Evolutionary conservation across 2,888 invertebrate species (phyloP).

Genomic region (Philhelius pedissequus): DNA sequence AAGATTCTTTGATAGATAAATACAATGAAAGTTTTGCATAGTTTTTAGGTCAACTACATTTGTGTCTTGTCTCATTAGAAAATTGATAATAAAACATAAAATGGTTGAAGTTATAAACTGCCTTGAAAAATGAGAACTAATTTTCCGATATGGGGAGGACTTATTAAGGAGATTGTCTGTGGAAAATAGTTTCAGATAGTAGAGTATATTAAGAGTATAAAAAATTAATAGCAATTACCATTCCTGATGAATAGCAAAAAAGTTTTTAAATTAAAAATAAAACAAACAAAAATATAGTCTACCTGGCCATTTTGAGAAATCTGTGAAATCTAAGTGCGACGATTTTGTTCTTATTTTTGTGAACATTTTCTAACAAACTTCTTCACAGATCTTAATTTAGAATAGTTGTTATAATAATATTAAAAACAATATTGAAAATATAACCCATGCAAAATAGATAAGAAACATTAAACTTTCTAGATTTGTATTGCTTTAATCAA

Average conservation of each 20-base stretch:
- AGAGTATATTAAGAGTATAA: neutral
- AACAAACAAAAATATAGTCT: neutral
- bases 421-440: too few relatives aligned
- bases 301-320: neutral
- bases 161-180: neutral
- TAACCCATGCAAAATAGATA: too few relatives aligned
- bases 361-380: too few relatives aligned
- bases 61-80: constrained; percentile 7
- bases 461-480: neutral
- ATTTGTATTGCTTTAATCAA: neutral
- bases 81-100: neutral
- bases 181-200: neutral
- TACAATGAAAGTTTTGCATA: constrained; percentile 20
- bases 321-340: neutral
- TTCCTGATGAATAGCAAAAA: neutral
- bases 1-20: constrained; percentile 11
- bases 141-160: neutral
- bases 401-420: too few relatives aligned
- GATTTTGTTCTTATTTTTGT: neutral
- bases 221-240: neutral
- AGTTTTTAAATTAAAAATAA: neutral
- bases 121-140: neutral
- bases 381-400: too few relatives aligned
- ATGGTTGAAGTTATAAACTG: neutral
- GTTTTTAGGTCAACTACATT: constrained; percentile 22